A percentile compares a stretch with the other conserved stretches of the same genome.
phyloP scores from a whole-genome alignment of 2,113 vertebrate genomes.

The Chionis minor region DNA sequence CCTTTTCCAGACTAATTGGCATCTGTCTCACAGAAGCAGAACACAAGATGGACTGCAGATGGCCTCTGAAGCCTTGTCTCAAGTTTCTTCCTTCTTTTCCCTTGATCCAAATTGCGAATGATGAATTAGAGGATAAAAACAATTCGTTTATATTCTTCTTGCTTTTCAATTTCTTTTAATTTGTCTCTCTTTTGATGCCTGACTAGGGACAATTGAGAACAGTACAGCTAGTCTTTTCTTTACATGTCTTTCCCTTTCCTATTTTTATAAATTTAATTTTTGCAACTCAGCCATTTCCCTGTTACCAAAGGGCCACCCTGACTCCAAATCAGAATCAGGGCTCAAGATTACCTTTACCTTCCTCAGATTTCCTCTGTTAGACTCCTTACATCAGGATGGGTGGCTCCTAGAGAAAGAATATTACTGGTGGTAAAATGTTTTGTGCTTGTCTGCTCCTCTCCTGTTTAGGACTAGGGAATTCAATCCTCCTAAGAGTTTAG shows the following conservation, averaged over 20 bases:
- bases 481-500: background rate
- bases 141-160: slow-evolving; percentile 20
- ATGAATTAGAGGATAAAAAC: slow-evolving; percentile 56
- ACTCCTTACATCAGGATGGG: background rate
- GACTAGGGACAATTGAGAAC: slow-evolving; percentile 53
- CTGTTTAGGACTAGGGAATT: background rate
- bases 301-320: slow-evolving; percentile 36
- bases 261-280: slow-evolving; percentile 54
- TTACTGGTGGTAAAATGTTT: background rate
- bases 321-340: slow-evolving; percentile 18
- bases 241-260: background rate
- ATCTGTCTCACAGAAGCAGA: slow-evolving; percentile 55
- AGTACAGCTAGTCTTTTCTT: slow-evolving; percentile 30
- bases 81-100: slow-evolving; percentile 43
- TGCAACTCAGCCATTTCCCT: slow-evolving; percentile 33
- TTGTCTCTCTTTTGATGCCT: slow-evolving; percentile 59
- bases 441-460: background rate
- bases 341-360: slow-evolving; percentile 55
- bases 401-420: background rate
- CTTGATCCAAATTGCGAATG: slow-evolving; percentile 53
- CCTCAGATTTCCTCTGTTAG: slow-evolving; percentile 41
- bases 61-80: slow-evolving; percentile 55
- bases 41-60: slow-evolving; percentile 54
- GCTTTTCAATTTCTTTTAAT: slow-evolving; percentile 58
- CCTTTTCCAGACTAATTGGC: slow-evolving; percentile 34